A percentile compares a stretch with the other conserved stretches of the same genome.
phyloP scores from a whole-genome alignment of 2,888 invertebrate genomes.

The Coecobrya sp. region DNA sequence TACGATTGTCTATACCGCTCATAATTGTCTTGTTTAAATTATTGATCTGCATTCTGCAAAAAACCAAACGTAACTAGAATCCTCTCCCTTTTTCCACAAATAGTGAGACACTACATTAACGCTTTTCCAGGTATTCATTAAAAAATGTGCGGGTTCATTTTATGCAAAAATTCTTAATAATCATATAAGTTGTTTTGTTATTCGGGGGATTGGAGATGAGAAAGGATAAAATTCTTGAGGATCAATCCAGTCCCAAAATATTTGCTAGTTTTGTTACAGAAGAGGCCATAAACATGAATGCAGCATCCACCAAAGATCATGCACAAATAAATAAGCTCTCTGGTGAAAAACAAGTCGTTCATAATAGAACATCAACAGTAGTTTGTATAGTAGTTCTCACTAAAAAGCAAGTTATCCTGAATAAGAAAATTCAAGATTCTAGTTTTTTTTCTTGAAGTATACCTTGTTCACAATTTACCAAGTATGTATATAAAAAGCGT shows the following conservation, averaged over 20 bases:
- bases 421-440: slow-evolving; percentile 1
- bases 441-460: neutral
- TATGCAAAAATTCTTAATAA: too few species aligned
- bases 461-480: too few species aligned
- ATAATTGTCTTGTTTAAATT: too few species aligned
- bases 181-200: neutral
- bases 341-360: slow-evolving; percentile 23
- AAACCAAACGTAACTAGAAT: too few species aligned
- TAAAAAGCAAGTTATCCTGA: slow-evolving; percentile 7
- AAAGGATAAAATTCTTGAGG: neutral
- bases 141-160: too few species aligned
- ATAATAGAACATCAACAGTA: neutral
- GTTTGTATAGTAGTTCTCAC: neutral
- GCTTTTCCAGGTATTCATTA: too few species aligned
- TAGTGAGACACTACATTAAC: too few species aligned
- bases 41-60: too few species aligned
- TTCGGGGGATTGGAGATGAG: neutral
- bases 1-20: too few species aligned
- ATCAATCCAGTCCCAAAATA: neutral
- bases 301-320: neutral
- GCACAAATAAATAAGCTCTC: neutral
- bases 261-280: too few species aligned
- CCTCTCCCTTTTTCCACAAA: too few species aligned
- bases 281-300: too few species aligned
- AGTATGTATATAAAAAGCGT: neutral